Evolutionary conservation across 2,113 vertebrate species (phyloP).

Genomic region (Mixornis gularis): DNA sequence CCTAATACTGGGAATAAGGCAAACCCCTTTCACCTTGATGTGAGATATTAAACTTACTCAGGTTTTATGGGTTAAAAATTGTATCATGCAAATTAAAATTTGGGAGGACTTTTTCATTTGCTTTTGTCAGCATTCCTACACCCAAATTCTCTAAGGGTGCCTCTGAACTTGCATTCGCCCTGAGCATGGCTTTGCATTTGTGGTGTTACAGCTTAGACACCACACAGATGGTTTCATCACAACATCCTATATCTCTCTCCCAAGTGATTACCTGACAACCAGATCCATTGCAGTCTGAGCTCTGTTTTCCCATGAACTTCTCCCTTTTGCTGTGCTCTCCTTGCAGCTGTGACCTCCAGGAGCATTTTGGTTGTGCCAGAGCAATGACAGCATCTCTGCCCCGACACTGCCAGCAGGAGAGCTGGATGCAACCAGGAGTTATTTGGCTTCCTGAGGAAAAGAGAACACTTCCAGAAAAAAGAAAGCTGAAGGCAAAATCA

Average conservation of each 20-base stretch:
- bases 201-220: background rate
- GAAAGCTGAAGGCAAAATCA: background rate
- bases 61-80: background rate
- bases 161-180: background rate
- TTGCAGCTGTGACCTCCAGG: background rate
- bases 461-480: background rate
- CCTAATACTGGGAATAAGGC: background rate
- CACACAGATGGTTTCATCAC: background rate
- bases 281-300: background rate
- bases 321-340: background rate
- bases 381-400: background rate
- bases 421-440: background rate
- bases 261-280: background rate
- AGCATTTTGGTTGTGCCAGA: background rate
- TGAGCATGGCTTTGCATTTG: background rate
- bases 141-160: background rate
- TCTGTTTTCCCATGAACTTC: background rate
- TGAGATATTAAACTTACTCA: background rate
- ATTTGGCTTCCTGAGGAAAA: background rate
- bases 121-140: background rate
- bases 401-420: accelerated
- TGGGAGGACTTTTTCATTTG: background rate
- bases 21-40: background rate
- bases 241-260: background rate
- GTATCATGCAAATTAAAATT: background rate